A percentile compares a stretch with the other conserved stretches of the same genome.
phyloP scores from a whole-genome alignment of 1,140 invertebrate species.

The Sipha flava region DNA sequence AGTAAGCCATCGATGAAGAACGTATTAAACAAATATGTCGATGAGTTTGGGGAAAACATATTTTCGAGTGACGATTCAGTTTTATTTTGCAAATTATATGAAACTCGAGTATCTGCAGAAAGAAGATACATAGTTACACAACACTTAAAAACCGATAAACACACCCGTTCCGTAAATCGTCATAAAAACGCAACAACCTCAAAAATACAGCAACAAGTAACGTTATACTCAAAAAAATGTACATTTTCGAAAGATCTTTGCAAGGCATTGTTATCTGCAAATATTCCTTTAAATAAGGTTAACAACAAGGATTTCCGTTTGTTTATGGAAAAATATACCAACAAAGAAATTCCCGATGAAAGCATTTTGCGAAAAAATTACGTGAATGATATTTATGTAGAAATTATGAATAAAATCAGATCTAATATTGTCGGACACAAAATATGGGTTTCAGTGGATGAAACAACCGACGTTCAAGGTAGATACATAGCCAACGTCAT shows the following conservation, averaged over 20 bases:
- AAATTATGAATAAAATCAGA: not conserved
- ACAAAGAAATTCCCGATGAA: not conserved
- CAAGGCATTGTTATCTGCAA: not conserved
- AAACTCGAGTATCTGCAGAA: not conserved
- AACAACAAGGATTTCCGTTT: not conserved
- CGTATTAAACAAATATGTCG: not conserved
- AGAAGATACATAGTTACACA: not conserved
- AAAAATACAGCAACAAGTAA: not conserved
- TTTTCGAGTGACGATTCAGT: not conserved
- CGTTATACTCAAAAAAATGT: not conserved
- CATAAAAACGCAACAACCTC: not conserved
- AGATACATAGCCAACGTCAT: not conserved
- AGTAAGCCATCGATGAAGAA: not conserved
- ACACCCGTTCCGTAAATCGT: not conserved
- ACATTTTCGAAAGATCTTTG: not conserved
- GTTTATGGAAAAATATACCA: not conserved
- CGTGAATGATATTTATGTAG: not conserved
- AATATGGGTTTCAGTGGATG: not conserved
- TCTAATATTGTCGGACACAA: not conserved
- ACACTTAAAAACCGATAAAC: too few species aligned
- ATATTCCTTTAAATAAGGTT: not conserved
- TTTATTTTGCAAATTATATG: not conserved
- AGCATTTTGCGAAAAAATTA: not conserved
- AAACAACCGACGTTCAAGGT: not conserved
- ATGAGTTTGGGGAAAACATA: not conserved